phyloP scores from a whole-genome alignment of 1,140 invertebrate genomes.

The Tribolium castaneum region DNA sequence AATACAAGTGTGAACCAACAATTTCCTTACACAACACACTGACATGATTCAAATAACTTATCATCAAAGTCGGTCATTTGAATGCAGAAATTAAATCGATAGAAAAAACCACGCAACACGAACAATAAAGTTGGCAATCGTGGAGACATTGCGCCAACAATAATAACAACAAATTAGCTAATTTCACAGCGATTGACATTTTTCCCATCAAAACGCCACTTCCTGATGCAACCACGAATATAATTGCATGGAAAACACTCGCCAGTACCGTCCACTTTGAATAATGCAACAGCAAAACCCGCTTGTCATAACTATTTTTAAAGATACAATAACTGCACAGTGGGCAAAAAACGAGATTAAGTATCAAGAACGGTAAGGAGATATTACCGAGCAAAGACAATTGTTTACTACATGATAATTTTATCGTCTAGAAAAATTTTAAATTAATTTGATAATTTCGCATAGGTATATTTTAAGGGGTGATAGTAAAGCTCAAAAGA shows the following conservation, averaged over 20 bases:
- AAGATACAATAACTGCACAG: background rate
- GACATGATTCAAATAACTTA: background rate
- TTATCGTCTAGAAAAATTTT: too few species aligned
- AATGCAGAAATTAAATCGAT: slow-evolving; percentile 15
- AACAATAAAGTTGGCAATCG: background rate
- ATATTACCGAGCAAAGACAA: too few species aligned
- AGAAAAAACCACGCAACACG: background rate
- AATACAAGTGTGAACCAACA: background rate
- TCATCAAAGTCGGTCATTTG: background rate
- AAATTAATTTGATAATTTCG: too few species aligned
- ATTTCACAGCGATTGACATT: background rate
- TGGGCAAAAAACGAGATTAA: too few species aligned
- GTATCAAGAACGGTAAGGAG: too few species aligned
- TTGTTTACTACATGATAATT: too few species aligned
- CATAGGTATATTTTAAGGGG: too few species aligned
- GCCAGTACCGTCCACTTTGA: background rate
- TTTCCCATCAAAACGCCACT: background rate
- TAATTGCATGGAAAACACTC: background rate
- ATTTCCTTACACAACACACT: background rate
- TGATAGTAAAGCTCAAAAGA: too few species aligned
- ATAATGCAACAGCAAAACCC: slow-evolving; percentile 6
- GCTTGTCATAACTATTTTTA: slow-evolving; percentile 21
- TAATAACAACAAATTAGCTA: background rate
- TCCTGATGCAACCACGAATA: slow-evolving; percentile 13
- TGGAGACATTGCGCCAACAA: background rate